A percentile compares a stretch with the other conserved stretches of the same genome.
phyloP scores from a whole-genome alignment of 1,140 invertebrate genomes.

The Drosophila aff. region DNA sequence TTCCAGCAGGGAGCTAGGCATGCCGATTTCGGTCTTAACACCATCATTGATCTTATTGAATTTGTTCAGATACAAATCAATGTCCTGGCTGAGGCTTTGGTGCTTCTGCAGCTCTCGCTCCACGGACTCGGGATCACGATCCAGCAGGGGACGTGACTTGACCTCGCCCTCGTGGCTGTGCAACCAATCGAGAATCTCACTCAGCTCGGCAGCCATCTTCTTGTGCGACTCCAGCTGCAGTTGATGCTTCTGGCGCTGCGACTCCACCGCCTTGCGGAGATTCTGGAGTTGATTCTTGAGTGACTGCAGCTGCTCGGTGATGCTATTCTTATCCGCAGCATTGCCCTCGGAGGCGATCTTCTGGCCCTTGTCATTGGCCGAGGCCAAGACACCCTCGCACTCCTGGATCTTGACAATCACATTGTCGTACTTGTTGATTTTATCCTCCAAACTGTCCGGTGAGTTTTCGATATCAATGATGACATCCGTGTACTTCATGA shows the following conservation, averaged over 20 bases:
- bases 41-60: conserved; percentile 89
- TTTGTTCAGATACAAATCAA: conserved; percentile 90
- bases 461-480: conserved; percentile 93
- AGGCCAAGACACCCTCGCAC: conserved; percentile 93
- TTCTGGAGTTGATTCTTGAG: conserved; percentile 93
- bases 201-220: conserved; percentile 92
- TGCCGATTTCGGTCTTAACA: conserved; percentile 90
- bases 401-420: conserved; percentile 94
- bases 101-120: conserved; percentile 93
- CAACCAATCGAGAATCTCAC: conserved; percentile 93
- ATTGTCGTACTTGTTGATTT: conserved; percentile 95
- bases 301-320: conserved; percentile 94
- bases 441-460: conserved; percentile 92
- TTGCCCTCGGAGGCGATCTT: conserved; percentile 95
- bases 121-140: conserved; percentile 91
- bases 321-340: conserved; percentile 93
- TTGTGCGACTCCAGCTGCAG: conserved; percentile 94
- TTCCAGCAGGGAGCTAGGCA: conserved; percentile 92
- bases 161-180: conserved; percentile 93
- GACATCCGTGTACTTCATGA: conserved; percentile 94
- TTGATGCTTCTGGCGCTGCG: conserved; percentile 94
- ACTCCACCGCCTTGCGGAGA: conserved; percentile 92
- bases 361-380: conserved; percentile 95
- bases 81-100: conserved; percentile 88
- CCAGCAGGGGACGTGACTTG: conserved; percentile 92